These are phyloP conservation scores for Paracanthobrama guichenoti DNA, from an alignment of 2,113 vertebrate genomes.

Conservation along the genomic window DNA sequence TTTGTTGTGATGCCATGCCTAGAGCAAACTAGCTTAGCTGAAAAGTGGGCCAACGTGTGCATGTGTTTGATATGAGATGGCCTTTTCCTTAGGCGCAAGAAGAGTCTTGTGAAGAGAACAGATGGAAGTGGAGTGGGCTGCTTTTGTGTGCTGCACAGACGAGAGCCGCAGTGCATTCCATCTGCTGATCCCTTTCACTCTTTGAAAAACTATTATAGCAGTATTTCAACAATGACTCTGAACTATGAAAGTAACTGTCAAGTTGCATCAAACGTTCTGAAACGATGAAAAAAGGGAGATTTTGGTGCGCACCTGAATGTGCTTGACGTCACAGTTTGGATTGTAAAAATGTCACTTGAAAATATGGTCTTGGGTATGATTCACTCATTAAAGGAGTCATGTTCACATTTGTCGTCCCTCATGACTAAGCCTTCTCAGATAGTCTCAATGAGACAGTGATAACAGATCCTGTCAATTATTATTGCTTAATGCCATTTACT, in stretches of 20 bases:
- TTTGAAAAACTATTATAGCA: neutral
- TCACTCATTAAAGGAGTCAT: neutral
- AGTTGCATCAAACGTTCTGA: neutral
- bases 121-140: slow-evolving; percentile 61
- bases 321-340: neutral
- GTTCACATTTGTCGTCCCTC: neutral
- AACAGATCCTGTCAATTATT: slow-evolving; percentile 8
- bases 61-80: slow-evolving; percentile 38
- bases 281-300: neutral
- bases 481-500: neutral
- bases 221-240: neutral
- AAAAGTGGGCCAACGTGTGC: slow-evolving; percentile 60
- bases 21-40: slow-evolving; percentile 53
- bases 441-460: neutral
- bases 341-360: neutral
- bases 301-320: neutral
- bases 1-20: slow-evolving; percentile 54
- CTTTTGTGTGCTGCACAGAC: slow-evolving; percentile 39
- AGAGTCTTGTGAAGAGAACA: slow-evolving; percentile 50
- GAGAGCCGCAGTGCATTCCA: slow-evolving; percentile 18
- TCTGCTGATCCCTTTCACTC: slow-evolving; percentile 43
- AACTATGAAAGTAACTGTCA: neutral
- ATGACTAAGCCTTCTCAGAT: slow-evolving; percentile 16
- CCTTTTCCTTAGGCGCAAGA: slow-evolving; percentile 45
- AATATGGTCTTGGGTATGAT: neutral